These are phyloP conservation scores for Bubo bubo DNA, from an alignment of 2,113 vertebrate species.

Conservation along the genomic window DNA sequence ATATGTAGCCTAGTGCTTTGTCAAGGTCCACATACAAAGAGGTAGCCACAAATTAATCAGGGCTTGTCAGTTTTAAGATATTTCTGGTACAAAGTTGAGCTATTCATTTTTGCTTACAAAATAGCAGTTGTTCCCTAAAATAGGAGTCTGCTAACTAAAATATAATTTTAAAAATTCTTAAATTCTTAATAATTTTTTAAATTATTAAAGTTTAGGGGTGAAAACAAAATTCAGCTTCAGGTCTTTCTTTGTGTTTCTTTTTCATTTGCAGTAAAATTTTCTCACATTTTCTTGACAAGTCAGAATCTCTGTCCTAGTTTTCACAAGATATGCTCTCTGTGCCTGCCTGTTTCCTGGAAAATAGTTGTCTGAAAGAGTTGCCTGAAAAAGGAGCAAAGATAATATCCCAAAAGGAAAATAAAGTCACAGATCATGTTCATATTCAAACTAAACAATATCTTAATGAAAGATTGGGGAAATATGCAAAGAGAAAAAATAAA, in stretches of 20 bases:
- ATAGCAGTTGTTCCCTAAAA: background rate
- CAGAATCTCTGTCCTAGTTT: slow-evolving; percentile 34
- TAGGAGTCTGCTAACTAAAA: background rate
- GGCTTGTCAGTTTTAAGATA: background rate
- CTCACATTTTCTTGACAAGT: slow-evolving; percentile 21
- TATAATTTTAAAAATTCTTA: background rate
- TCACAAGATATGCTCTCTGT: background rate
- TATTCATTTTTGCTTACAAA: background rate
- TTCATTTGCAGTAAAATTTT: background rate
- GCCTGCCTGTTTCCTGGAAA: slow-evolving; percentile 9
- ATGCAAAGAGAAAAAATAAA: background rate
- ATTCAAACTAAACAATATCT: background rate
- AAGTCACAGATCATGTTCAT: background rate
- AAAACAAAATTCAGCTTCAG: background rate
- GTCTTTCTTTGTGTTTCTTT: background rate
- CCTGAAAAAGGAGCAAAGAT: background rate
- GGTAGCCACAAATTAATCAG: background rate
- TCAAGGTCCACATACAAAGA: background rate
- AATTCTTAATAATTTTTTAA: background rate
- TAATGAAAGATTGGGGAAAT: background rate
- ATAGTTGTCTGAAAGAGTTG: background rate
- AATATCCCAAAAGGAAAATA: background rate
- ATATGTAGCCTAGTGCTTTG: background rate
- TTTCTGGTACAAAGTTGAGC: background rate
- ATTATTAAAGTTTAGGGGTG: background rate